phyloP scores from a whole-genome alignment of 2,797 vertebrate species.

The Prionace glauca region DNA sequence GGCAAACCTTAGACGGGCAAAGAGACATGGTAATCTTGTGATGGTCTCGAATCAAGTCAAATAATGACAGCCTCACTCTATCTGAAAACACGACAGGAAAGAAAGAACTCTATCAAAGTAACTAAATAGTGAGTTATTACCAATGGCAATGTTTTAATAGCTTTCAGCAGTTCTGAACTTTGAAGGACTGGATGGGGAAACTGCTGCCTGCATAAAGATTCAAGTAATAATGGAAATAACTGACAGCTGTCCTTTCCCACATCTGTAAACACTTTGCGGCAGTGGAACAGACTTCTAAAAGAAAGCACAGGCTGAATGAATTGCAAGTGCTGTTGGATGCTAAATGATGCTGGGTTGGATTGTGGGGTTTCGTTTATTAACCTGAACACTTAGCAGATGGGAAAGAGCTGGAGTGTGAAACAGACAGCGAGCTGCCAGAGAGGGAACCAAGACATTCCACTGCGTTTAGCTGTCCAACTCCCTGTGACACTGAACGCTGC shows the following conservation, averaged over 20 bases:
- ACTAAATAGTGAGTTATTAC: not conserved
- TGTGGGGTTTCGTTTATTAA: not conserved
- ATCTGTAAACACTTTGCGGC: slow-evolving; percentile 34
- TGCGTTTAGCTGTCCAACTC: too few relatives aligned
- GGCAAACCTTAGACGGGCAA: not conserved
- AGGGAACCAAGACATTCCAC: not conserved
- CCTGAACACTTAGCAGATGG: slow-evolving; percentile 27
- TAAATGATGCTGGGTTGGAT: slow-evolving; percentile 28
- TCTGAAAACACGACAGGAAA: not conserved
- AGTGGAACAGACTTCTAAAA: slow-evolving; percentile 17
- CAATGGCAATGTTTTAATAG: slow-evolving; percentile 4
- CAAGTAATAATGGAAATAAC: slow-evolving; percentile 23
- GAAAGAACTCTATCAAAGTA: not conserved
- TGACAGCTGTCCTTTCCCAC: slow-evolving; percentile 20
- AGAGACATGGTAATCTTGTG: not conserved
- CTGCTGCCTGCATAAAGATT: slow-evolving; percentile 19
- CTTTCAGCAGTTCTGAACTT: not conserved
- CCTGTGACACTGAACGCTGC: not conserved
- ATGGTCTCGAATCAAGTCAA: not conserved
- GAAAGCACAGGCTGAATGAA: slow-evolving; percentile 26
- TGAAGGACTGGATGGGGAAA: not conserved
- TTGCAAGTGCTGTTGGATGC: slow-evolving; percentile 22
- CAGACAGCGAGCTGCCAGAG: not conserved
- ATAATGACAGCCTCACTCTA: not conserved
- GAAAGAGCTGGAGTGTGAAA: slow-evolving; percentile 21